phyloP scores from a whole-genome alignment of 2,797 vertebrate genomes.

The Mormyrops boulengeri region DNA sequence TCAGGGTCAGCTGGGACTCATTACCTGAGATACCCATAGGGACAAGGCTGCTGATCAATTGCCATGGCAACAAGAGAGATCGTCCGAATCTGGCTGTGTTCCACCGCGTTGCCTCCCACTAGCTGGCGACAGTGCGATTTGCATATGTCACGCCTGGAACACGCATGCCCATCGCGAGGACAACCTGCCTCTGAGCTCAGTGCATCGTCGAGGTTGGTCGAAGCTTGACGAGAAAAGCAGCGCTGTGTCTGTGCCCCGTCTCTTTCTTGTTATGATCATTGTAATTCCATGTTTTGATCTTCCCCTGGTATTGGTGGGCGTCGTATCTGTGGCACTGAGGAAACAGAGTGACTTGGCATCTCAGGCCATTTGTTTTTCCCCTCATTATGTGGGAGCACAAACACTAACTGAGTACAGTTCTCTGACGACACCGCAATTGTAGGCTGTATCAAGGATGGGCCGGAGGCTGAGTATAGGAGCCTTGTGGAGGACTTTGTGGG shows the following conservation, averaged over 20 bases:
- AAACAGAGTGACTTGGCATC: neutral
- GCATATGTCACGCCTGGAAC: neutral
- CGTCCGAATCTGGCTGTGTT: neutral
- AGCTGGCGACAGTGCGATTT: neutral
- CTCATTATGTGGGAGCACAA: neutral
- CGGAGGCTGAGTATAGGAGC: too few relatives aligned
- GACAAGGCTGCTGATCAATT: neutral
- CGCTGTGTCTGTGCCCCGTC: neutral
- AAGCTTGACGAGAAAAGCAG: neutral
- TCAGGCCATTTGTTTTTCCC: neutral
- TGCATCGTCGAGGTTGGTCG: neutral
- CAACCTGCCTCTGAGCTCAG: neutral
- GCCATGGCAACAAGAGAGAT: neutral
- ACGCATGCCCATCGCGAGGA: neutral
- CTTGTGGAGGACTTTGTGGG: too few relatives aligned
- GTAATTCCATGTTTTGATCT: neutral
- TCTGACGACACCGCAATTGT: too few relatives aligned
- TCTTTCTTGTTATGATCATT: neutral
- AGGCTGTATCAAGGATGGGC: too few relatives aligned
- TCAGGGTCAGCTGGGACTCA: neutral
- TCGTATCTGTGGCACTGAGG: neutral
- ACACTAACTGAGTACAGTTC: too few relatives aligned
- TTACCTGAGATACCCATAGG: neutral
- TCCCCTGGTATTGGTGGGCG: neutral
- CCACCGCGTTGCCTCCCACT: neutral